These are phyloP conservation scores for Delphinus delphis DNA, from an alignment of 2,113 vertebrate genomes.

Conservation along the genomic window DNA sequence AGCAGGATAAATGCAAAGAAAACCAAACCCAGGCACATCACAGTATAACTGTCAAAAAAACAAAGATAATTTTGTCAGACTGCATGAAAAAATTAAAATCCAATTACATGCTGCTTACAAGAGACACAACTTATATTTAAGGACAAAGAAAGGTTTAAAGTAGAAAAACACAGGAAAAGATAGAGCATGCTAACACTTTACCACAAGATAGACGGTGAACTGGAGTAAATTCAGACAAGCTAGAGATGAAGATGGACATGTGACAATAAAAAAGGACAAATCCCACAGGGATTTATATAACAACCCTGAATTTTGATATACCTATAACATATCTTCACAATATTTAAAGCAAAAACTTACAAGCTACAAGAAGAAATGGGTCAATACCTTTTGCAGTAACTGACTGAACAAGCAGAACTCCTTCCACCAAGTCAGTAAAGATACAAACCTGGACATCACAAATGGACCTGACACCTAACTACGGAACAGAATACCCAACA, in stretches of 20 bases:
- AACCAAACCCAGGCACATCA: background rate
- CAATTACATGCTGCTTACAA: background rate
- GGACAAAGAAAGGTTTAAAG: background rate
- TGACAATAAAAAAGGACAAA: background rate
- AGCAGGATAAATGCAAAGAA: background rate
- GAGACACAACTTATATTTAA: background rate
- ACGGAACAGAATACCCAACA: background rate
- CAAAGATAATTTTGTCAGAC: background rate
- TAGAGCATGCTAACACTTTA: background rate
- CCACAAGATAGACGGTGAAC: background rate
- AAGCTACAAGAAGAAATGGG: background rate
- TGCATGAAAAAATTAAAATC: background rate
- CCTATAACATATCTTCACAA: background rate
- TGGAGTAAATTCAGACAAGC: background rate
- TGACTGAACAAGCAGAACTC: background rate
- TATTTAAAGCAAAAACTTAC: background rate
- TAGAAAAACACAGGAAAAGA: constrained; percentile 19
- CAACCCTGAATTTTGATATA: background rate
- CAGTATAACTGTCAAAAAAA: background rate
- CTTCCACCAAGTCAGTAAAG: background rate
- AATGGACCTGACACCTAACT: background rate
- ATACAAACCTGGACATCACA: background rate
- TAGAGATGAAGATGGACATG: background rate
- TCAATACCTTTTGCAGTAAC: background rate
- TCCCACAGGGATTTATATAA: background rate